Percentiles rank a stretch among this genome's conserved stretches.
Evolutionary conservation across 2,113 vertebrate genomes (phyloP).

Genomic region (Danionella cerebrum): DNA sequence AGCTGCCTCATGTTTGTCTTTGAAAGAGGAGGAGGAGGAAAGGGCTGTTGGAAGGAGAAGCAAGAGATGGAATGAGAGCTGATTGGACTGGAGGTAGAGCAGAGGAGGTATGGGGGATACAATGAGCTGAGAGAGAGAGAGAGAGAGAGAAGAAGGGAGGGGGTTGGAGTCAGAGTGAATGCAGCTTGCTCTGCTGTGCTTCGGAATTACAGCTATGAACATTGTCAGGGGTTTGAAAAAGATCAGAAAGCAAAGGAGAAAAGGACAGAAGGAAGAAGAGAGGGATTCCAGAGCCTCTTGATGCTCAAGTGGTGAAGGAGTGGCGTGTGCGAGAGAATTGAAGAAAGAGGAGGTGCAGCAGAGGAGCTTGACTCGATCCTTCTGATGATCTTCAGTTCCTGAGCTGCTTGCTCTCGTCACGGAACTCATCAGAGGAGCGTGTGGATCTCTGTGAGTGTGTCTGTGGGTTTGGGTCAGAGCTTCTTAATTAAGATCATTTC

Average conservation of each 20-base stretch:
- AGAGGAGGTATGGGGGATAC: slow-evolving; percentile 57
- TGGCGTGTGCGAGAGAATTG: neutral
- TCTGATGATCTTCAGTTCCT: slow-evolving; percentile 17
- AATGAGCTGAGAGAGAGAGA: slow-evolving; percentile 56
- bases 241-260: slow-evolving; percentile 50
- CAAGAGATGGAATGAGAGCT: slow-evolving; percentile 37
- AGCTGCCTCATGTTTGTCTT: slow-evolving; percentile 5
- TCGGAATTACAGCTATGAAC: slow-evolving; percentile 56
- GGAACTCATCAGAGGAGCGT: neutral
- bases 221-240: slow-evolving; percentile 37
- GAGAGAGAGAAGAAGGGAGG: slow-evolving; percentile 50
- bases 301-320: neutral
- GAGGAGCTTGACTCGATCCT: slow-evolving; percentile 1
- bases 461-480: neutral
- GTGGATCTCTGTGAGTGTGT: neutral
- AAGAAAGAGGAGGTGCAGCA: neutral
- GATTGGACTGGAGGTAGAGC: slow-evolving; percentile 66
- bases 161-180: slow-evolving; percentile 59
- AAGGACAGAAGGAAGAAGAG: slow-evolving; percentile 44
- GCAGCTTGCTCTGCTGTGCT: slow-evolving; percentile 58
- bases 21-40: slow-evolving; percentile 29
- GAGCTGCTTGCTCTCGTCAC: slow-evolving; percentile 12
- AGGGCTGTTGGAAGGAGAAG: slow-evolving; percentile 30
- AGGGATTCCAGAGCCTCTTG: slow-evolving; percentile 22
- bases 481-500: neutral